These are phyloP conservation scores for Geotrypetes seraphini DNA, from an alignment of 2,797 vertebrate genomes.

Conservation along the genomic window DNA sequence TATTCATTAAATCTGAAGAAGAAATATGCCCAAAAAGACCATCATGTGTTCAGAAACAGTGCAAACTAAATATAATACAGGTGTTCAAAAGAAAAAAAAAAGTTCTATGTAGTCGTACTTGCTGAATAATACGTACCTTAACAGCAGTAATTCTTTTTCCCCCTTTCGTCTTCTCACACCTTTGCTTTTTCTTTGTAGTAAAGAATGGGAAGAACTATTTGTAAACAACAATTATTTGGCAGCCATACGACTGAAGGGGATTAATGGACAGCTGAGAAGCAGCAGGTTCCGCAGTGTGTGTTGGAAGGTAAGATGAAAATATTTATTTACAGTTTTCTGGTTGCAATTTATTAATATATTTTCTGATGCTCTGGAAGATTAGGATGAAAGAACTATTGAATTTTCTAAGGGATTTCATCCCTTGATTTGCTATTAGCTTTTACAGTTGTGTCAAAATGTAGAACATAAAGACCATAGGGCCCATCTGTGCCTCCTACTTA, in stretches of 20 bases:
- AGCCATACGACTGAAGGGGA: constrained; percentile 89
- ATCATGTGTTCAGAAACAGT: constrained; percentile 56
- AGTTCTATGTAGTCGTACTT: constrained; percentile 35
- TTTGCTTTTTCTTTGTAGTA: constrained; percentile 63
- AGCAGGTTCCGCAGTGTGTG: constrained; percentile 84
- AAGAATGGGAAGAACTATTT: constrained; percentile 98
- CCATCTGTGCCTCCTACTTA: too few species aligned
- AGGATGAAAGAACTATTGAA: constrained; percentile 44
- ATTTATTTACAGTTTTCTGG: constrained; percentile 70
- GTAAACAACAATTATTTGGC: constrained; percentile 99
- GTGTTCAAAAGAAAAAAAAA: neutral
- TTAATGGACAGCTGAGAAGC: constrained; percentile 95
- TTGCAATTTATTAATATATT: constrained; percentile 57
- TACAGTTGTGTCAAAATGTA: too few species aligned
- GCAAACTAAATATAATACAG: constrained; percentile 45
- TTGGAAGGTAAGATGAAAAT: constrained; percentile 84
- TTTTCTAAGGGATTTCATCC: constrained; percentile 45
- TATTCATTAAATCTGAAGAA: constrained; percentile 70
- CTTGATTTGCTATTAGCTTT: constrained; percentile 35
- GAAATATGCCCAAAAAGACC: constrained; percentile 69
- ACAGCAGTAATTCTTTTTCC: constrained; percentile 38
- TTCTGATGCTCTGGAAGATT: constrained; percentile 53
- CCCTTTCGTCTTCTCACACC: constrained; percentile 30
- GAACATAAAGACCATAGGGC: too few species aligned
- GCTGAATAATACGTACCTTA: constrained; percentile 36